Base-by-base conservation (phyloP, 1,140 invertebrate species). In the Helicoverpa zea region DNA sequence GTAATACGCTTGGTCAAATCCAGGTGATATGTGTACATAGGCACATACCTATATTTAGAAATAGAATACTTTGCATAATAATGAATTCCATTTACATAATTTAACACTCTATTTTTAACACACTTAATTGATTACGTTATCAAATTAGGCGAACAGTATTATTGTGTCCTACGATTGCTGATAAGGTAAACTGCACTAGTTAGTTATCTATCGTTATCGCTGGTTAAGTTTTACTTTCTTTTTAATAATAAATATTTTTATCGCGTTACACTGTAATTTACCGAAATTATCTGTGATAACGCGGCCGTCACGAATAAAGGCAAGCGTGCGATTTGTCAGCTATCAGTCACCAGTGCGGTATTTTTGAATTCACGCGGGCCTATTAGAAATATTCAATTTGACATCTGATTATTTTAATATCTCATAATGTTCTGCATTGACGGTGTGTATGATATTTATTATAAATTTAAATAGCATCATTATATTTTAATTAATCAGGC, bases 41-140 rank as follows among this genome's bases (percentile, higher is more conserved):
- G 35, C 5, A 43, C 35, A 43, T 43, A 23, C 23, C 23, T 23
- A 43, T 43, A 9, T 43, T 43, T 43, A 43, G 35, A 43, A 58
- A 58, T 58, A 58, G 9, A 18, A 58, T 58, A 58, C 16, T 47
- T n/a, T 43, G 7, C 29, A n/a, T 47, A 16, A 3, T 10, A 47
- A 3, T 47, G 14, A 7, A 58, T 47, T 64, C 16, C 35, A 7
- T 23, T 58, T 66, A 47, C 35, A 66, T 49, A 2, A 16, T 3
- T 43, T 13, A 49, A 2, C 10, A 18, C 9, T 49, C 10, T 66
- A 66, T 66, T 49, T 66, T 66, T 47, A 66, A 66, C n/a, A 2
- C 43, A 66, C 63, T 66, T 66, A 66, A 66, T 49, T 66, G 63
- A 66, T 66, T 49, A 66, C 43, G 43, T 66, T 66, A 66, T 66